Percentiles rank a stretch among this genome's conserved stretches.
phyloP scores from a whole-genome alignment of 2,888 invertebrate genomes.

The Melinaea menophilus region DNA sequence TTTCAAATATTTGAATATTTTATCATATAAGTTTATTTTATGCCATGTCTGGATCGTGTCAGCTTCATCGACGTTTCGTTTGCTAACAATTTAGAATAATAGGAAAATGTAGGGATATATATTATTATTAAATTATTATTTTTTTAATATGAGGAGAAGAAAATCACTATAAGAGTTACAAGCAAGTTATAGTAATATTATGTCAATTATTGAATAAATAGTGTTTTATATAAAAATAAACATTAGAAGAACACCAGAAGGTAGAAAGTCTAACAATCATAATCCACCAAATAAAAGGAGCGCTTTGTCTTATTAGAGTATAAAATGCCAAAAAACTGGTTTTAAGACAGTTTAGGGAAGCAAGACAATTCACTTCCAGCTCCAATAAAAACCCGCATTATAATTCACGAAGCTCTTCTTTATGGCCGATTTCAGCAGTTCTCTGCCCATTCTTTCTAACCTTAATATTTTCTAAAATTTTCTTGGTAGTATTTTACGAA shows the following conservation, averaged over 20 bases:
- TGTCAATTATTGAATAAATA: no score
- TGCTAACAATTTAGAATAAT: no score
- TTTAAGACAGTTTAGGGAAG: constrained; percentile 22
- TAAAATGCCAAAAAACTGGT: constrained; percentile 10
- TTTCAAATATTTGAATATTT: neutral
- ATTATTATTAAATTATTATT: no score
- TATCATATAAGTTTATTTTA: neutral
- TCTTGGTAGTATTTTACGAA: neutral
- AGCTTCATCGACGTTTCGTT: no score
- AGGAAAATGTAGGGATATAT: no score
- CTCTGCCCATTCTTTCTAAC: constrained; percentile 1
- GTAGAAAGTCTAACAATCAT: neutral
- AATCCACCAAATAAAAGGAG: neutral
- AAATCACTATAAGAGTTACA: no score
- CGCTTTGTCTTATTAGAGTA: constrained; percentile 7
- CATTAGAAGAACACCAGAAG: neutral
- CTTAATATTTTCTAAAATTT: constrained; percentile 1
- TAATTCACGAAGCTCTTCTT: constrained; percentile 28
- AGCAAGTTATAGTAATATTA: no score
- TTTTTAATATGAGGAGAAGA: no score
- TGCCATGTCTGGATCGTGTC: neutral
- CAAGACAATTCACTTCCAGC: constrained; percentile 31
- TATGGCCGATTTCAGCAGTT: constrained; percentile 21
- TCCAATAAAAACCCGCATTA: constrained; percentile 27
- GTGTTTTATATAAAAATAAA: no score